phyloP scores from a whole-genome alignment of 2,797 vertebrate species.

The Halcyon badia region DNA sequence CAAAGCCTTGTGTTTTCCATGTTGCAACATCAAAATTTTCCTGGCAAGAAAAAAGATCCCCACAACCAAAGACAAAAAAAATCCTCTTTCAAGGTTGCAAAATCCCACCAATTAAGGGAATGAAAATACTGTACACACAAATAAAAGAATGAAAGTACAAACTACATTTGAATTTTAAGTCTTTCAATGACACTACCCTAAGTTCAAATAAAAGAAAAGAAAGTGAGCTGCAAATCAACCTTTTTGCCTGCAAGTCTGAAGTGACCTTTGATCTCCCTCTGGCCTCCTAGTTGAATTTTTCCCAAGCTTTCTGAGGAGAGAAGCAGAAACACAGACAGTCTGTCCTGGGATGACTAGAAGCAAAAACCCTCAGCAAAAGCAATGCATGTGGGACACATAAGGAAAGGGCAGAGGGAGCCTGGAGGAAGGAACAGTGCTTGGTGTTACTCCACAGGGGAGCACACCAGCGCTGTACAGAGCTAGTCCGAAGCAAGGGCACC shows the following conservation, averaged over 20 bases:
- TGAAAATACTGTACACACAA: background rate
- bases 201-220: background rate
- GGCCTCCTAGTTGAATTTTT: background rate
- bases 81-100: slow-evolving; percentile 31
- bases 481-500: background rate
- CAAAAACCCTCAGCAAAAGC: background rate
- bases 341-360: background rate
- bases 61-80: slow-evolving; percentile 3
- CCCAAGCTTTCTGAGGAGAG: background rate
- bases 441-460: background rate
- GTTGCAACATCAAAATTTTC: slow-evolving; percentile 68
- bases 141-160: slow-evolving; percentile 13
- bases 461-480: background rate
- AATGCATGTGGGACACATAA: background rate
- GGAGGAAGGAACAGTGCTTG: background rate
- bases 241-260: background rate
- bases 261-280: background rate
- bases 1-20: slow-evolving; percentile 48
- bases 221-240: background rate
- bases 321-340: background rate
- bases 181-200: background rate
- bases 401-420: background rate
- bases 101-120: slow-evolving; percentile 29
- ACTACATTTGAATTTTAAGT: slow-evolving; percentile 36
- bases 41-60: slow-evolving; percentile 61